A percentile compares a stretch with the other conserved stretches of the same genome.
Evolutionary conservation across 1,140 invertebrate species (phyloP).

Genomic region (Drosophila virilis): DNA sequence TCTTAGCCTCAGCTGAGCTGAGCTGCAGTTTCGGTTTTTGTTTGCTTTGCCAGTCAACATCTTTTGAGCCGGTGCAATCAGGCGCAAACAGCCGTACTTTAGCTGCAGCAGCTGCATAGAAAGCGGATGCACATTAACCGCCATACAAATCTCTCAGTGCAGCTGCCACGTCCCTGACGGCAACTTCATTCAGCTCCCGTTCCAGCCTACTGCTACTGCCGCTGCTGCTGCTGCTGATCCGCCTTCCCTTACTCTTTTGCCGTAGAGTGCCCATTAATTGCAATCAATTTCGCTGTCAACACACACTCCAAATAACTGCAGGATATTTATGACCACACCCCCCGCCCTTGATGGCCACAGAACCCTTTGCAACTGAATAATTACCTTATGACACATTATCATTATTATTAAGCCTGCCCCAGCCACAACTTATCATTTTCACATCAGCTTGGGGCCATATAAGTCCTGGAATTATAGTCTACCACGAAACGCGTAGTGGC

Average conservation of each 20-base stretch:
- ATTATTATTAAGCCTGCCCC: constrained; percentile 70
- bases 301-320: constrained; percentile 80
- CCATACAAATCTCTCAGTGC: constrained; percentile 18
- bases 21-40: constrained; percentile 29
- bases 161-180: constrained; percentile 1
- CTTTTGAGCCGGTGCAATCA: constrained; percentile 65
- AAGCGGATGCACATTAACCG: constrained; percentile 14
- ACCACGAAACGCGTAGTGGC: constrained; percentile 24
- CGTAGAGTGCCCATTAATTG: constrained; percentile 63
- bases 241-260: background rate
- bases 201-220: constrained; percentile 3
- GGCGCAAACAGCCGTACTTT: constrained; percentile 66
- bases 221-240: background rate
- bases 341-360: constrained; percentile 11
- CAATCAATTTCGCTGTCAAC: constrained; percentile 82
- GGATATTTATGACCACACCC: constrained; percentile 67
- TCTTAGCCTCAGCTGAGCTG: constrained; percentile 51
- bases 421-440: constrained; percentile 64
- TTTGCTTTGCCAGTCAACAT: constrained; percentile 71
- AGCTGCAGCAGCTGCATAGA: constrained; percentile 27
- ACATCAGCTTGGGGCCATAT: constrained; percentile 34
- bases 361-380: constrained; percentile 79
- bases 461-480: constrained; percentile 56
- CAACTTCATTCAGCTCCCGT: constrained; percentile 19
- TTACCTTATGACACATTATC: constrained; percentile 83